Evolutionary conservation across 2,888 invertebrate genomes (phyloP), one percentile per base, ranked within the genome.

Genomic region (Drosophila meridiana): DNA sequence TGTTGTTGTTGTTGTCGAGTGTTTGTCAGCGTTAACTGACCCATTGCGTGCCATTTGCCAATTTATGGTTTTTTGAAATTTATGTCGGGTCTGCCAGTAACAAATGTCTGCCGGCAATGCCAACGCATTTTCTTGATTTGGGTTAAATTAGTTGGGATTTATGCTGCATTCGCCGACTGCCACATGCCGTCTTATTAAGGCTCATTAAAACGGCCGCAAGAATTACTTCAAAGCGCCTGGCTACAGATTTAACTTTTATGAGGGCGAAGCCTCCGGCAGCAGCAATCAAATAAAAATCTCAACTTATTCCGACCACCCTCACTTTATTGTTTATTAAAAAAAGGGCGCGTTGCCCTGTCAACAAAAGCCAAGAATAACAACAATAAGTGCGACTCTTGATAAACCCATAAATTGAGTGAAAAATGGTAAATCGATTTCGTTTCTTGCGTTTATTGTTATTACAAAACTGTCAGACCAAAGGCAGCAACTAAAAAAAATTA

Each of bases 401-500:
- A 89, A 88, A 83, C 78, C 80, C 87, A 89, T 89, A 89, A 89
- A 89, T 89, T 87, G 77, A 69, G 76, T 80, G 74, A 85, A 89
- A 81, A 88, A 88, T 88, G 83, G 85, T 66, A 85, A 89, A 89
- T 89, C 89, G 88, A 89, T 89, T 86, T 70, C 74, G 74, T 68
- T 81, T 73, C 79, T 82, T 78, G 79, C 76, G 78, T 81, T 84
- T 87, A 82, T 87, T 86, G 87, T 88, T 87, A 86, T 88, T 88
- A 81, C 71, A 82, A 86, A 87, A 87, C 77, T 82, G 85, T 76
- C 85, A 80, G 59, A 55, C 62, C 75, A 71, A 57, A 68, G 50
- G 73, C 69, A 63, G 42, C 43, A 64, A 76, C 69, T 65, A 61
- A 69, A 73, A 69, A 65, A 61, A 50, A 38, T 43, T 28, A 59